phyloP scores from a whole-genome alignment of 2,113 vertebrate species.

The Larimichthys polyactis region DNA sequence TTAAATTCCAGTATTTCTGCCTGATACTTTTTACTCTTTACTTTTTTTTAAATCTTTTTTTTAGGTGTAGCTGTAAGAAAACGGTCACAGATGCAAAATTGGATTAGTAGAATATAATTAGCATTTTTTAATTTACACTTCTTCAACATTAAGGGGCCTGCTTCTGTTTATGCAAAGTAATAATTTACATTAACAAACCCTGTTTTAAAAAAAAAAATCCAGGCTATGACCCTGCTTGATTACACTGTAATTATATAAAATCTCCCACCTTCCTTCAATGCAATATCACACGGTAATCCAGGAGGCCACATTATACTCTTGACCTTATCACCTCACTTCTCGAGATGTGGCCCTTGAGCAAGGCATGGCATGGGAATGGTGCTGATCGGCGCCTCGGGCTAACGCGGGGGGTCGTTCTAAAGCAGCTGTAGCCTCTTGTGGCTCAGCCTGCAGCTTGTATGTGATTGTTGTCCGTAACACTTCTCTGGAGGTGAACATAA shows the following conservation, averaged over 20 bases:
- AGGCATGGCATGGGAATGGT: slow-evolving; percentile 50
- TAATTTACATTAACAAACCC: background rate
- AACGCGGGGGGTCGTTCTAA: background rate
- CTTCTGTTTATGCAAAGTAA: background rate
- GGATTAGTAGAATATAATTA: background rate
- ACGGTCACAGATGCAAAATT: background rate
- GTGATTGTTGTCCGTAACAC: slow-evolving; percentile 65
- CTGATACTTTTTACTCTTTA: too few relatives aligned
- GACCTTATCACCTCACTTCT: slow-evolving; percentile 11
- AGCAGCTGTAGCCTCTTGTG: slow-evolving; percentile 65
- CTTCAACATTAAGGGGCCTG: background rate
- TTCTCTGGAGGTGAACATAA: slow-evolving; percentile 69
- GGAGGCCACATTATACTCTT: background rate
- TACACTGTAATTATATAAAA: background rate
- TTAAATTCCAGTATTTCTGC: background rate
- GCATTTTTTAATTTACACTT: background rate
- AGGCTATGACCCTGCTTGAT: background rate
- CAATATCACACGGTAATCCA: slow-evolving; percentile 1
- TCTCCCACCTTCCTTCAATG: background rate
- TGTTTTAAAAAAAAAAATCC: background rate
- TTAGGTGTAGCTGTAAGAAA: too few relatives aligned
- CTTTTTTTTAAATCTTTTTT: background rate
- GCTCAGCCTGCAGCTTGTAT: slow-evolving; percentile 56
- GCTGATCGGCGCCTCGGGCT: slow-evolving; percentile 39
- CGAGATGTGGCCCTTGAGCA: slow-evolving; percentile 42